Conservation (phyloP, 2,888 invertebrate genomes). For the Azorinus chamasolen region DNA sequence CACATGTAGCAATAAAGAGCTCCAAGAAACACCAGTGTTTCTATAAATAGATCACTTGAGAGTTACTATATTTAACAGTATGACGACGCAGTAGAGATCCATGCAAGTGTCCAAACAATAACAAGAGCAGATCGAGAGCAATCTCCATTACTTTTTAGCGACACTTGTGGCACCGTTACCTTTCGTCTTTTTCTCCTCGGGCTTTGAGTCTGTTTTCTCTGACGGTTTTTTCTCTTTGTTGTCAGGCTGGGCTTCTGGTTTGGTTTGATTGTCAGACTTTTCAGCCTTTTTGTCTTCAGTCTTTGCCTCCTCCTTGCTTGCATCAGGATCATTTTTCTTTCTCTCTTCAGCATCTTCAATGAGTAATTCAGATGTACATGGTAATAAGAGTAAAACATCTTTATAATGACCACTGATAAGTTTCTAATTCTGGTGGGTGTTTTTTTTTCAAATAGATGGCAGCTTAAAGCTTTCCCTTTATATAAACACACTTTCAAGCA, state of each 20-base stretch:
- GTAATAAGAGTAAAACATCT: neutral
- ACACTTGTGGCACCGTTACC: slow-evolving; percentile 42
- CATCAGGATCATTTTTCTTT: slow-evolving; percentile 47
- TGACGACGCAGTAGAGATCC: slow-evolving; percentile 15
- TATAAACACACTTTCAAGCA: no score
- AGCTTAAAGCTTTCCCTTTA: neutral
- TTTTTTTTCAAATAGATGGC: neutral
- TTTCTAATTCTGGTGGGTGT: neutral
- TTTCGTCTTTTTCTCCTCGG: slow-evolving; percentile 40
- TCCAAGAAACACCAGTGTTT: neutral
- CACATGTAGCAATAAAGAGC: neutral
- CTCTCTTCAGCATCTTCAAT: slow-evolving; percentile 56
- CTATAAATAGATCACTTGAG: slow-evolving; percentile 6
- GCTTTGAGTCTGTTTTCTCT: slow-evolving; percentile 8
- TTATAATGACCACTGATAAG: neutral
- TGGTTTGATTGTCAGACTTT: slow-evolving; percentile 25
- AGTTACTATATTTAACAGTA: neutral
- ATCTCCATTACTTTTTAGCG: slow-evolving; percentile 16
- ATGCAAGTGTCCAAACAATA: neutral
- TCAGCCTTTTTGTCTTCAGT: slow-evolving; percentile 33
- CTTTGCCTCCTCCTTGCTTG: slow-evolving; percentile 30
- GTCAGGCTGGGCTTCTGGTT: slow-evolving; percentile 6
- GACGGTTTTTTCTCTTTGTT: slow-evolving; percentile 5
- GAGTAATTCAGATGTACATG: neutral
- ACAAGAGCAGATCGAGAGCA: slow-evolving; percentile 7